Evolutionary conservation across 2,113 vertebrate genomes (phyloP), one percentile per base, ranked within the genome.

Genomic region (Ceratotherium simum): DNA sequence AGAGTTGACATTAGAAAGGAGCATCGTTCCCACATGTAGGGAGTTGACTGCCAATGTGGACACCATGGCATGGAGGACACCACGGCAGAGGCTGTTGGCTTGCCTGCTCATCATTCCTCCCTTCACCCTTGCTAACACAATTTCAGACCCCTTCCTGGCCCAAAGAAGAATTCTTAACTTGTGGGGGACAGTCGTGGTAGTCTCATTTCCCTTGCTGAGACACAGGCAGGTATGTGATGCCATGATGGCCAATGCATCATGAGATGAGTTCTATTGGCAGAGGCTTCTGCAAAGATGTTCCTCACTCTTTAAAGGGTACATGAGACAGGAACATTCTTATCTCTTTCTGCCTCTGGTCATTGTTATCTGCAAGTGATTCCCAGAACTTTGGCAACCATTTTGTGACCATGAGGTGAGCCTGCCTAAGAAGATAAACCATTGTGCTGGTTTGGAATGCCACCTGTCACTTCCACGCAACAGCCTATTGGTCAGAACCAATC

Each of bases 11-110:
- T 6, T 64, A 8, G 56, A 51, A 20, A 65, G 51, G 62, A 16
- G 20, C 54, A 6, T 9, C 0, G 3, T 60, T n/a, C n/a, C 54
- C 64, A 42, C 23, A 72, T 0, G 3, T 6, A 90, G 62, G 84
- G 17, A 48, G 2, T 2, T 36, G 8, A 42, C 0, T 51, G 14
- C 31, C 62, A 46, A 7, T 16, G n/a, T 2, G 51, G 6, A 64
- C 3, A 2, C 31, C 69, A 42, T 0, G 8, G 70, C 69, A n/a
- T 0, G 8, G 70, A 54, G 42, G 48, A 31, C 27, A 29, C 16
- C 2, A 1, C 1, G 21, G 36, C 60, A 54, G 62, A 83, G 33
- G 62, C 36, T 31, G 14, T 0, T 16, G 33, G 33, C 33, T 54
- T 54, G 36, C 21, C 33, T 36, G 42, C 3, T 51, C n/a, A 13